Percentiles rank a stretch among this genome's conserved stretches.
Conservation (phyloP, 2,888 invertebrate genomes). For the Meta bourneti region DNA sequence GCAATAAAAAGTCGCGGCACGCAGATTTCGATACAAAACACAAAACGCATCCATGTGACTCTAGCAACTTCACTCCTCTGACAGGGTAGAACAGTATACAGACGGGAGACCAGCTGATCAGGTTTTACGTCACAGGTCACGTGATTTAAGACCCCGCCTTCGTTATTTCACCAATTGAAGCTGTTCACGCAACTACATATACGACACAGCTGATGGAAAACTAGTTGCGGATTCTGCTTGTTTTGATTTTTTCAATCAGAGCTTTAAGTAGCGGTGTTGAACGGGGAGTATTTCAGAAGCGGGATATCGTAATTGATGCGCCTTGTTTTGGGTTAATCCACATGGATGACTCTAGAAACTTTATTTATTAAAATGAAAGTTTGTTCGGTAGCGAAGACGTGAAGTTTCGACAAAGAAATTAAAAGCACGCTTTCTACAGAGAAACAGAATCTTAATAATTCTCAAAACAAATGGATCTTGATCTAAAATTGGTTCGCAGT, state of each 20-base stretch:
- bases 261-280: background rate
- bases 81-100: constrained; percentile 34
- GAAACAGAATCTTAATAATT: too few relatives aligned
- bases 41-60: background rate
- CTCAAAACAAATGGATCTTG: too few relatives aligned
- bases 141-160: constrained; percentile 42
- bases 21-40: background rate
- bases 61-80: constrained; percentile 15
- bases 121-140: constrained; percentile 60
- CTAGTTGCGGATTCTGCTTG: background rate
- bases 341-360: too few relatives aligned
- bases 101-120: constrained; percentile 64
- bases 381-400: too few relatives aligned
- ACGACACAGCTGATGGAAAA: background rate
- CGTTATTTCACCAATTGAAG: constrained; percentile 42
- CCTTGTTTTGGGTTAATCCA: too few relatives aligned
- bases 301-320: too few relatives aligned
- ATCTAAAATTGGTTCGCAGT: too few relatives aligned
- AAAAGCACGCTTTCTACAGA: too few relatives aligned
- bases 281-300: background rate
- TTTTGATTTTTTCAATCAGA: background rate
- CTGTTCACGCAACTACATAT: background rate
- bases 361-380: too few relatives aligned
- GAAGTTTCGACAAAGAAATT: too few relatives aligned
- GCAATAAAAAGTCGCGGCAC: background rate